A percentile compares a stretch with the other conserved stretches of the same genome.
phyloP scores from a whole-genome alignment of 1,140 invertebrate genomes.

The Drosophila orena region DNA sequence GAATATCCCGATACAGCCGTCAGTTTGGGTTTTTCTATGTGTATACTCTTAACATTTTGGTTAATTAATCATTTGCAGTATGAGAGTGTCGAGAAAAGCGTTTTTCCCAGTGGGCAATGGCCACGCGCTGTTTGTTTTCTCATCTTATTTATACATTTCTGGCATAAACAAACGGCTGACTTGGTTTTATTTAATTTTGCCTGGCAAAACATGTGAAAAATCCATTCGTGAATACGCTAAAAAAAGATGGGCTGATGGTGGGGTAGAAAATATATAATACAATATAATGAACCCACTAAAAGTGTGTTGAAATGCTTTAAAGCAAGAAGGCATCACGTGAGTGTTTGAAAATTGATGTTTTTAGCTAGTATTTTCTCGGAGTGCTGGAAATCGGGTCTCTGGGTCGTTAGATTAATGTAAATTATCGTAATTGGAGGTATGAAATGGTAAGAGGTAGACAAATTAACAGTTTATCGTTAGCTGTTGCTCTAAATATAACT shows the following conservation, averaged over 20 bases:
- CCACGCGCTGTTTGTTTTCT: conserved; percentile 40
- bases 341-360: conserved; percentile 10
- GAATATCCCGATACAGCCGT: conserved; percentile 15
- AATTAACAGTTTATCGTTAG: conserved; percentile 6
- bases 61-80: conserved; percentile 51
- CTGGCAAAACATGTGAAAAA: conserved; percentile 73
- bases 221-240: conserved; percentile 64
- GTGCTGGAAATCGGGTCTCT: conserved; percentile 6
- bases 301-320: conserved; percentile 32
- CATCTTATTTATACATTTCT: conserved; percentile 33
- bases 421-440: conserved; percentile 15
- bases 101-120: conserved; percentile 40
- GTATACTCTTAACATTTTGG: conserved; percentile 23
- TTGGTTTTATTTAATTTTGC: conserved; percentile 51
- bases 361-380: not conserved
- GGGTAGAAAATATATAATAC: not conserved
- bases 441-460: not conserved
- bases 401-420: conserved; percentile 19
- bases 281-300: conserved; percentile 11
- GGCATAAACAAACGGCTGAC: conserved; percentile 64
- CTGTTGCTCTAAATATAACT: conserved; percentile 7
- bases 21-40: conserved; percentile 17
- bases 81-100: conserved; percentile 32
- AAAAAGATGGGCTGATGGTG: conserved; percentile 31
- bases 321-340: conserved; percentile 34